These are phyloP conservation scores for Dinomys branickii DNA, from an alignment of 2,113 vertebrate species.

Conservation along the genomic window DNA sequence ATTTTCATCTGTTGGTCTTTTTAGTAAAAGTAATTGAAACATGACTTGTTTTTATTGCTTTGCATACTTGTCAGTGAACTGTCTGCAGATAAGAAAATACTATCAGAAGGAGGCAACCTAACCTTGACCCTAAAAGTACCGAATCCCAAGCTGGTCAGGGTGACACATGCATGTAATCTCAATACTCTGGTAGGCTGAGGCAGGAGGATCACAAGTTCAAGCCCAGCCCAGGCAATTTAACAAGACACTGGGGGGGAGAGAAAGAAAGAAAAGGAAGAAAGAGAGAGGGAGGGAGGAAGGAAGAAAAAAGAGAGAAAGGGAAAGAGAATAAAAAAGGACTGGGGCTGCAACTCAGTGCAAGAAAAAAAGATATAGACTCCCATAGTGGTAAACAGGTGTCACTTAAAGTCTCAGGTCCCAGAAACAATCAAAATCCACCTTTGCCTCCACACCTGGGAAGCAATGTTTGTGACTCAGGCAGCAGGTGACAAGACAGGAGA, in stretches of 20 bases:
- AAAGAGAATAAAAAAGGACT: neutral
- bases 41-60: neutral
- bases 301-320: neutral
- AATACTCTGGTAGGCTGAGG: neutral
- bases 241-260: neutral
- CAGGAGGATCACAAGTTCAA: neutral
- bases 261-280: no score
- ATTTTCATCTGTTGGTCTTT: neutral
- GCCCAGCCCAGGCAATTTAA: neutral
- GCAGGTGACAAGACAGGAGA: neutral
- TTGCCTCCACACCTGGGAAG: neutral
- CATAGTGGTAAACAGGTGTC: neutral
- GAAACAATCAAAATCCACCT: conserved; percentile 20
- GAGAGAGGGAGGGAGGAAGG: neutral
- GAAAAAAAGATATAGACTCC: neutral
- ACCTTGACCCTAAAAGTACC: conserved; percentile 11
- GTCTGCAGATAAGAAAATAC: neutral
- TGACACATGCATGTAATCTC: neutral
- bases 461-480: neutral
- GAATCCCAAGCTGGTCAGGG: neutral
- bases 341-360: neutral
- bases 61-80: neutral
- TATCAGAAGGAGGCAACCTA: neutral
- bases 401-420: neutral
- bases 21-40: conserved; percentile 58